Base-by-base conservation (phyloP, 1,140 invertebrate genomes). In the Cecropterus lyciades region DNA sequence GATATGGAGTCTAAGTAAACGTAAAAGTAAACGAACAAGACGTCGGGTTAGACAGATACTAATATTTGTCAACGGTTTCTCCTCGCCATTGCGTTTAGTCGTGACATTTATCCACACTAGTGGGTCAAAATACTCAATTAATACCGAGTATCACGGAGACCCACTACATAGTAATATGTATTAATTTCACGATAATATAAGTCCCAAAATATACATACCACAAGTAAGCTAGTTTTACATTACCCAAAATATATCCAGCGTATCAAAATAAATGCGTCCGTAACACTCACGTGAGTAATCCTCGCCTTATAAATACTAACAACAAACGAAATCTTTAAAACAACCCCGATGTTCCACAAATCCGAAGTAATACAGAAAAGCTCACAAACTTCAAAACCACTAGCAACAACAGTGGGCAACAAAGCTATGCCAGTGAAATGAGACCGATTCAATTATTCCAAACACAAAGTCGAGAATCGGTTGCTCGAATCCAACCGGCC, bases 281-380 rank as follows among this genome's bases (percentile, higher is more conserved):
- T 37, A 37, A n/a, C 27, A 30, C 27, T 7, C 3, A 8, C 27
- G 20, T 24, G 7, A 15, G 49, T 33, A 15, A 37, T 53, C 24
- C 27, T 1, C 13, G 15, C 51, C 13, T 53, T 27, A 52, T 27
- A 27, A 33, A 53, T 27, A 52, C 30, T 37, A 53, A 53, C 13
- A 53, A 53, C 4, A 37, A 37, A 14, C 14, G 9, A 16, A 53
- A 16, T 53, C 27, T 6, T 30, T 27, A 9, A 33, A 53, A 53
- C 33, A 53, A 53, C 14, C 14, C 51, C 49, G 15, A 52, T 52
- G 13, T 37, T 37, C 9, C 49, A 57, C 55, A 27, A 59, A 45
- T 59, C 24, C 42, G 43, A 42, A 57, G 17, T 43, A 59, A 46
- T 60, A 48, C 14, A 49, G 57, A 37, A 60, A 49, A 60, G 57